phyloP scores from a whole-genome alignment of 2,113 vertebrate species.

The Taurulus bubalis region DNA sequence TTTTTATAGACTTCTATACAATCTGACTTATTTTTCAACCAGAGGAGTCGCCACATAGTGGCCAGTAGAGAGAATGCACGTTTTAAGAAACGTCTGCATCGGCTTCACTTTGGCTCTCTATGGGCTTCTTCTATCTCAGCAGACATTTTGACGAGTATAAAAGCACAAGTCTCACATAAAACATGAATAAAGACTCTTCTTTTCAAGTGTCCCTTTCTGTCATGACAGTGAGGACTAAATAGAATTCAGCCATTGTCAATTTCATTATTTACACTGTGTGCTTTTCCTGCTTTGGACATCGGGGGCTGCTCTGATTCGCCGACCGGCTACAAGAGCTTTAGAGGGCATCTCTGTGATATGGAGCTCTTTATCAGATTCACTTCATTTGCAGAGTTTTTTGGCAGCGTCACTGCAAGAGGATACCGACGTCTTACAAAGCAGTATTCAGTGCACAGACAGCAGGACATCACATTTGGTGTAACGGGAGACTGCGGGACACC shows the following conservation, averaged over 20 bases:
- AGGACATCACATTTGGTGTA: slow-evolving; percentile 31
- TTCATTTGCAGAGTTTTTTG: slow-evolving; percentile 8
- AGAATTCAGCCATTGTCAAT: background rate
- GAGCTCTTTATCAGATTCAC: slow-evolving; percentile 8
- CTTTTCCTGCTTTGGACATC: background rate
- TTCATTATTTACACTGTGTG: background rate
- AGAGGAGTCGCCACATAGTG: background rate
- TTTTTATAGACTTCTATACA: too few species aligned
- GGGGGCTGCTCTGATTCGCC: background rate
- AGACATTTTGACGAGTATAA: background rate
- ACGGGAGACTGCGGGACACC: slow-evolving; percentile 16
- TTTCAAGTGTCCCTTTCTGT: too few species aligned
- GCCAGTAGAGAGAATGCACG: background rate
- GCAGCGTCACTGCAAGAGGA: slow-evolving; percentile 14
- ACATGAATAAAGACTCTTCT: background rate
- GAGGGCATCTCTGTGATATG: background rate
- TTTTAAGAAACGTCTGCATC: too few species aligned
- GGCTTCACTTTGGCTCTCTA: too few species aligned
- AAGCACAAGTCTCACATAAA: background rate
- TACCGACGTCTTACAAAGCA: background rate
- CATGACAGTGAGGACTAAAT: too few species aligned
- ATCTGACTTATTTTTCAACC: too few species aligned
- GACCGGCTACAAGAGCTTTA: background rate
- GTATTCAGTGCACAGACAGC: slow-evolving; percentile 29
- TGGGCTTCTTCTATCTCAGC: background rate